Percentiles rank a stretch among this genome's conserved stretches.
Conservation (phyloP, 1,140 invertebrate genomes). For the Octopus bimaculoides region DNA sequence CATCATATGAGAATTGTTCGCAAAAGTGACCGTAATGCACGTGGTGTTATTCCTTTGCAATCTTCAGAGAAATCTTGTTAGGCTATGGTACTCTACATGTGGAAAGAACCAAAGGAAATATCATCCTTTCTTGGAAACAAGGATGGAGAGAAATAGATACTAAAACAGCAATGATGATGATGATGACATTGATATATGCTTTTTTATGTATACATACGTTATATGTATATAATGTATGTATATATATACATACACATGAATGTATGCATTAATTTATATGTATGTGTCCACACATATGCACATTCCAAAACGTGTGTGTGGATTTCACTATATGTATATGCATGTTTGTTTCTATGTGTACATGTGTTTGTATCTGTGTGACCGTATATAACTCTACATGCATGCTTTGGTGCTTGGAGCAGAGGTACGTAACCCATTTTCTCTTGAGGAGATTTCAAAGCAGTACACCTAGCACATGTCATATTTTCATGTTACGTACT, state of each 20-base stretch:
- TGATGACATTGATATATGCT: background rate
- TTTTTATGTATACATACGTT: background rate
- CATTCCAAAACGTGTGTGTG: background rate
- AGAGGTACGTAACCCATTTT: conserved; percentile 2
- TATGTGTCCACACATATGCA: background rate
- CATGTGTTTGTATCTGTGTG: conserved; percentile 1
- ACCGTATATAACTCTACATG: conserved; percentile 8
- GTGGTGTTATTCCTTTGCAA: too few relatives aligned
- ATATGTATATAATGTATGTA: background rate
- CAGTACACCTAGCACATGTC: too few relatives aligned
- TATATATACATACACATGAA: background rate
- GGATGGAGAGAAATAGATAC: background rate
- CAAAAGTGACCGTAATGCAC: too few relatives aligned
- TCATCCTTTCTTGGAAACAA: background rate
- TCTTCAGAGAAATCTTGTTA: too few relatives aligned
- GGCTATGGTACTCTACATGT: too few relatives aligned
- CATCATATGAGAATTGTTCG: too few relatives aligned
- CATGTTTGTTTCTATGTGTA: background rate
- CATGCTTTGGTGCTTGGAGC: background rate
- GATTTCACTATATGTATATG: background rate
- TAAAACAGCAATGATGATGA: background rate
- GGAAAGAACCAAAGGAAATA: background rate
- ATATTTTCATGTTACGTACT: too few relatives aligned
- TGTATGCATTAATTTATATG: background rate
- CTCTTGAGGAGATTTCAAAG: too few relatives aligned